Base-by-base conservation (phyloP, 2,888 invertebrate species). In the Eudemis profundana region DNA sequence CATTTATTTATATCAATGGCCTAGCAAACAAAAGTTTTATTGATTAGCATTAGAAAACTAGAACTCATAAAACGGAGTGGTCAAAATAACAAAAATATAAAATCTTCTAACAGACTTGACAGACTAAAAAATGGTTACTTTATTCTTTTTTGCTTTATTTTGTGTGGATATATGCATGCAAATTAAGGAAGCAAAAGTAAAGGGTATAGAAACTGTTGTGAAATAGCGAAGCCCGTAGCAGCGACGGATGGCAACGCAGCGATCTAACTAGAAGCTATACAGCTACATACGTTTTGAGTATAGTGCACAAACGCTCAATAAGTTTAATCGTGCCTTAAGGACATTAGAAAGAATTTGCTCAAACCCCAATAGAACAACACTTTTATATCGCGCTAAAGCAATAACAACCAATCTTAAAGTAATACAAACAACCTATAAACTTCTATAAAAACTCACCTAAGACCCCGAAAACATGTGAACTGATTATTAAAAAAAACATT, bases 401-500 rank as follows among this genome's bases (percentile, higher is more conserved):
- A 21, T 10, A 21, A 38, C 12, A n/a, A 17, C 36, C 36, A 36
- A 4, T 15, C 49, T 33, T 29, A n/a, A n/a, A 51, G n/a, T 21
- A 38, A 50, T 29, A n/a, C 12, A 17, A 19, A 51, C 17, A 17
- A 36, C 2, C 53, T 7, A 10, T 50, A 29, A 50, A 33, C 17
- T 12, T 14, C 17, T 40, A 33, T 61, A 53, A 61, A 61, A 62
- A 53, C 36, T 46, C 38, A 27, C 53, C 53, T 36, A 46, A 54
- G 17, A 56, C 19, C 36, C 23, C 61, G 21, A 53, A 79, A 84
- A 82, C 82, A 86, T 82, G 81, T 84, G 83, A 84, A 83, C 76
- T 78, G 86, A 85, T 88, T 83, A 84, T 64, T 67, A 81, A 86
- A 85, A 86, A 83, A 78, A 70, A 72, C 77, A 81, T 86, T 88